Evolutionary conservation across 2,888 invertebrate genomes (phyloP), one percentile per base, ranked within the genome.

Genomic region (Melinaea marsaeus): DNA sequence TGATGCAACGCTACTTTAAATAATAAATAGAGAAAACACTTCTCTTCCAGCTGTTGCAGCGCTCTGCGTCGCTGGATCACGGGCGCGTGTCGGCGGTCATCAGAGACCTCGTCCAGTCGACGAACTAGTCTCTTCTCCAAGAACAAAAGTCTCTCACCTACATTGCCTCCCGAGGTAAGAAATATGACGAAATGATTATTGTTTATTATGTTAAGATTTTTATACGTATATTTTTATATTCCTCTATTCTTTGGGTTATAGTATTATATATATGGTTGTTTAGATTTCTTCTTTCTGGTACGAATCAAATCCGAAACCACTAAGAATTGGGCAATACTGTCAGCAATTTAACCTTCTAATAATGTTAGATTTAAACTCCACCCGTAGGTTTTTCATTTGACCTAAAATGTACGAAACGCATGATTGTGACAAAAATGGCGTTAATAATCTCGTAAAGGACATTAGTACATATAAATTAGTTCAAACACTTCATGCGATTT

Each of bases 71-170:
- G 81, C 45, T 91, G 92, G 90, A 60, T 75, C 78, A 81, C 80
- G 65, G 88, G 88, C 74, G 82, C 74, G 85, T 92, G 92, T 68
- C 88, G 92, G 2, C 88, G 86, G 47, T 72, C 73, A 54, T 79
- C 83, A 11, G 90, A 91, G 63, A 91, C 88, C 62, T 82, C 88
- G 0, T 89, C 91, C n/a, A 92, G 92, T 71, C 84, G 94, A 9
- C 87, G 94, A 55, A 92, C 92, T 63, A 94, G 94, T 70, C 85
- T 94, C 78, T 90, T 92, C 79, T 93, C 93, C 71, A 93, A 93
- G 79, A 93, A 93, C 81, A 93, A 93, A 78, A 94, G 93, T 72
- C 82, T 94, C 57, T 93, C 94, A 0, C 93, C 92, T n/a, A 93
- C 93, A 0, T 80, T 92, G 37, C 93, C 94, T 0, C 92, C 93